Evolutionary conservation across 2,888 invertebrate species (phyloP).

Genomic region (Drosophila robusta): DNA sequence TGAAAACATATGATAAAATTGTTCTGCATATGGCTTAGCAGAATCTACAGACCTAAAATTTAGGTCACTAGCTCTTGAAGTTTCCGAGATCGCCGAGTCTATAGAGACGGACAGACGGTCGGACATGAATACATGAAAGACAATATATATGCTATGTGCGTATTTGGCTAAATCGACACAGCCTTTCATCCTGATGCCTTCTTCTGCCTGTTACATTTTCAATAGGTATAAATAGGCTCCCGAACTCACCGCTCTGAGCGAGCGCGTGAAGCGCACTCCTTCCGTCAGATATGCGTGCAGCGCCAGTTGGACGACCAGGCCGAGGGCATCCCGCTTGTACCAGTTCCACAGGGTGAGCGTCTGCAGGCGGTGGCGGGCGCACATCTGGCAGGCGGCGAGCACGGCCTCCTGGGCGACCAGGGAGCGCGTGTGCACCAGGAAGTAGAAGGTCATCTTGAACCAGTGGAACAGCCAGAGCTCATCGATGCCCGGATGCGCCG

Average conservation of each 20-base stretch:
- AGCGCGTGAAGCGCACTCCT: constrained; percentile 78
- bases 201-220: no score
- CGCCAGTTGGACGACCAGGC: constrained; percentile 76
- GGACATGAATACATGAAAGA: no score
- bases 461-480: constrained; percentile 83
- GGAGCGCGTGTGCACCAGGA: constrained; percentile 79
- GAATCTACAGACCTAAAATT: no score
- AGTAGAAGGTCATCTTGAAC: constrained; percentile 83
- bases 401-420: constrained; percentile 82
- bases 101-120: no score
- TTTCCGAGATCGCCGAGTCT: no score
- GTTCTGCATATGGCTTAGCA: no score
- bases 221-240: no score
- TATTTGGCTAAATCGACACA: no score
- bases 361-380: constrained; percentile 76
- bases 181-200: no score
- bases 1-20: no score
- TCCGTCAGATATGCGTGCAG: constrained; percentile 76
- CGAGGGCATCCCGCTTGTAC: constrained; percentile 83
- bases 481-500: constrained; percentile 50
- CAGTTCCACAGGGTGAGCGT: constrained; percentile 83
- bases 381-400: constrained; percentile 81
- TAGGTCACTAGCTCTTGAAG: no score
- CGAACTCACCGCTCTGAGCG: constrained; percentile 74
- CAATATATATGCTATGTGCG: no score